A percentile compares a stretch with the other conserved stretches of the same genome.
These are phyloP conservation scores for Periphyllus acericola DNA, from an alignment of 2,888 invertebrate species.

Conservation along the genomic window DNA sequence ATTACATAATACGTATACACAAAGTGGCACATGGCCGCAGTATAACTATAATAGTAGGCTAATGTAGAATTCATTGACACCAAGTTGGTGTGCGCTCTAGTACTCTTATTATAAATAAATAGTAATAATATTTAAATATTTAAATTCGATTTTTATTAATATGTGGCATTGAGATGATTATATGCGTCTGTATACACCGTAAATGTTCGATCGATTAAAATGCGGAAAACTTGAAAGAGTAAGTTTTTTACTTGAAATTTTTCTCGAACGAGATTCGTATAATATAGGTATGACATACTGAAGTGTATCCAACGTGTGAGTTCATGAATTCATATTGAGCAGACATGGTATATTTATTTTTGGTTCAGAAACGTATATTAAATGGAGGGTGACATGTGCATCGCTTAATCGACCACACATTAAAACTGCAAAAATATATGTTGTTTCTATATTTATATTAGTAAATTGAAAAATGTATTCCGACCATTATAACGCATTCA, in stretches of 20 bases:
- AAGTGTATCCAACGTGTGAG: too few relatives aligned
- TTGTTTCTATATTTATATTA: slow-evolving; percentile 1
- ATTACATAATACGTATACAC: too few relatives aligned
- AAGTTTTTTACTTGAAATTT: neutral
- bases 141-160: too few relatives aligned
- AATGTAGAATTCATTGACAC: too few relatives aligned
- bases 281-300: neutral
- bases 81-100: too few relatives aligned
- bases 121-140: too few relatives aligned
- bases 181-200: neutral
- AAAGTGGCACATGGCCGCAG: too few relatives aligned
- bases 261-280: neutral
- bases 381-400: slow-evolving; percentile 41
- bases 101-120: too few relatives aligned
- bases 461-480: neutral
- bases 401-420: slow-evolving; percentile 27
- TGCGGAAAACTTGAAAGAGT: neutral
- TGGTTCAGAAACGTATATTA: slow-evolving; percentile 24
- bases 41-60: too few relatives aligned
- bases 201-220: neutral
- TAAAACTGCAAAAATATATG: slow-evolving; percentile 27
- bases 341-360: slow-evolving; percentile 32
- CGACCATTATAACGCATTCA: too few relatives aligned
- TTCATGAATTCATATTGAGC: neutral
- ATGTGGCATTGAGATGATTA: neutral